Evolutionary conservation across 1,140 invertebrate genomes (phyloP).

Genomic region (Sipha flava): DNA sequence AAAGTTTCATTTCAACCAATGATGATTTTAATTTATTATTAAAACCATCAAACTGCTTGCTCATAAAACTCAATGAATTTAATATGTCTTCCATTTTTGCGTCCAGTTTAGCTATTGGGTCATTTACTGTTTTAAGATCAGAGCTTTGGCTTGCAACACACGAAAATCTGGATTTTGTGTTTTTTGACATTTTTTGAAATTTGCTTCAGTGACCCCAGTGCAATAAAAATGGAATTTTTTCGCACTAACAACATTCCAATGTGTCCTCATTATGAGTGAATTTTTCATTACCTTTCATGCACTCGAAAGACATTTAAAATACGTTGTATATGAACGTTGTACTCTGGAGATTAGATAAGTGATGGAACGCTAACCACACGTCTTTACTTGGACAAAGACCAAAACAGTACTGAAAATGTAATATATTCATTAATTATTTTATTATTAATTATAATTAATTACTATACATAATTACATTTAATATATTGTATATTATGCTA

Average conservation of each 20-base stretch:
- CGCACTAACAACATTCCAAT: background rate
- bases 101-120: background rate
- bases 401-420: no score
- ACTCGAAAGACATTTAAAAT: background rate
- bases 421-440: no score
- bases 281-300: background rate
- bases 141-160: background rate
- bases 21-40: background rate
- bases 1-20: background rate
- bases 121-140: background rate
- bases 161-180: background rate
- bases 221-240: background rate
- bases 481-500: no score
- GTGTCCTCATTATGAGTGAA: background rate
- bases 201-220: background rate
- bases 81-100: no score
- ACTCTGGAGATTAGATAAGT: no score
- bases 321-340: background rate
- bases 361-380: no score
- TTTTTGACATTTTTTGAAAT: background rate
- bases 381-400: no score
- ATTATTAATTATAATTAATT: no score
- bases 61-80: no score
- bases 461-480: no score
- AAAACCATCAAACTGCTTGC: no score